A percentile compares a stretch with the other conserved stretches of the same genome.
Evolutionary conservation across 2,888 invertebrate species (phyloP).

Genomic region (Caenorhabditis doughertyi): DNA sequence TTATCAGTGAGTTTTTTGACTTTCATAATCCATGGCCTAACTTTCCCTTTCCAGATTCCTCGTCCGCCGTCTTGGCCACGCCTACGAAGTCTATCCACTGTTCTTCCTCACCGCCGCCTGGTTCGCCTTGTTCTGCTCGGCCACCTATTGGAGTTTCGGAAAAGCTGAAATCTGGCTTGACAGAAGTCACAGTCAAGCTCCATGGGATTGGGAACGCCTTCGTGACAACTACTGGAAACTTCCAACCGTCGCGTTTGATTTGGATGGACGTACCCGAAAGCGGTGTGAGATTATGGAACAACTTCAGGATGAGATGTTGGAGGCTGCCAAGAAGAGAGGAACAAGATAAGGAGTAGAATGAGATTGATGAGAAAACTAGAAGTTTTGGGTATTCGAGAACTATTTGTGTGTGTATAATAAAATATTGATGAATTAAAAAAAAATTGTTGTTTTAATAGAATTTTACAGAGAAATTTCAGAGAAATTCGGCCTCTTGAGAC

Average conservation of each 20-base stretch:
- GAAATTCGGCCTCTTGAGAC: too few relatives aligned
- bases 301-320: conserved; percentile 80
- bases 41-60: conserved; percentile 72
- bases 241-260: conserved; percentile 73
- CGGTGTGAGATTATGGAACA: conserved; percentile 78
- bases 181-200: conserved; percentile 73
- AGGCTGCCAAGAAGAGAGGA: conserved; percentile 79
- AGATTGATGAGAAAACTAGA: too few relatives aligned
- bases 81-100: conserved; percentile 80
- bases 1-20: conserved; percentile 40
- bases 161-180: conserved; percentile 80
- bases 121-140: conserved; percentile 72
- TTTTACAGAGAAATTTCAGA: too few relatives aligned
- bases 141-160: conserved; percentile 73
- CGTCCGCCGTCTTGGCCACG: conserved; percentile 75
- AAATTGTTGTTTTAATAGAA: too few relatives aligned
- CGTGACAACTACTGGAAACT: conserved; percentile 77
- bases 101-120: conserved; percentile 72
- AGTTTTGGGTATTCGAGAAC: too few relatives aligned
- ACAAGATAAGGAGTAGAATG: too few relatives aligned
- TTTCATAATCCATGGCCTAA: neutral
- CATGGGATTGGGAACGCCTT: conserved; percentile 79
- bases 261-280: conserved; percentile 74
- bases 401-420: too few relatives aligned
- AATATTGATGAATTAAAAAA: too few relatives aligned